phyloP scores from a whole-genome alignment of 2,113 vertebrate species.

The Elephas maximus region DNA sequence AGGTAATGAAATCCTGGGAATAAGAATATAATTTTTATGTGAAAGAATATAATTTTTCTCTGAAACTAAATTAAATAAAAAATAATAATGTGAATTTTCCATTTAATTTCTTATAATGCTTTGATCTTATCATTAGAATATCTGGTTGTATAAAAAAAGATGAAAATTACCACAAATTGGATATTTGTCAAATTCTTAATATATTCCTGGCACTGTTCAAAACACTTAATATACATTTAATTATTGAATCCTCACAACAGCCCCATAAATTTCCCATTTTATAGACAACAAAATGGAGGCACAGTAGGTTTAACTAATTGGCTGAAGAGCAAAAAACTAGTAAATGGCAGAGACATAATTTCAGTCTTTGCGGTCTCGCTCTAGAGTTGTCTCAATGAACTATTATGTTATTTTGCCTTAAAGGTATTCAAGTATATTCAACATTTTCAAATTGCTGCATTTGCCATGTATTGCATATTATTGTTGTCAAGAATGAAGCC shows the following conservation, averaged over 20 bases:
- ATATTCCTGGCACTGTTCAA: neutral
- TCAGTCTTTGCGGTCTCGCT: neutral
- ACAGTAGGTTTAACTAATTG: neutral
- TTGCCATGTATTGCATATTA: neutral
- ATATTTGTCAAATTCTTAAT: neutral
- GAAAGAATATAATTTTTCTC: neutral
- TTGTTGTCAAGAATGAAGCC: conserved; percentile 44
- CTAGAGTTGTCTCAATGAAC: neutral
- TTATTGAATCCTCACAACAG: neutral
- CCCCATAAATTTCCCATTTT: neutral
- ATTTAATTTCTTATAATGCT: conserved; percentile 33
- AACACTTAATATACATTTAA: neutral
- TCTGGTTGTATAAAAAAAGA: neutral
- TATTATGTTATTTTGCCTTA: neutral
- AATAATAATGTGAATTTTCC: neutral
- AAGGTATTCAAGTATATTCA: neutral
- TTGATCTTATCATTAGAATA: neutral
- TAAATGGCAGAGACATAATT: neutral
- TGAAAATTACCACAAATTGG: neutral
- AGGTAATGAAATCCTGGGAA: neutral
- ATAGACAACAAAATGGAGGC: neutral
- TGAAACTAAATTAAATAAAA: conserved; percentile 50
- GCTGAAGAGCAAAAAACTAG: neutral
- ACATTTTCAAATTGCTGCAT: neutral
- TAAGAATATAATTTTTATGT: neutral